Percentiles rank a stretch among this genome's conserved stretches.
Evolutionary conservation across 2,113 vertebrate species (phyloP).

Genomic region (Synodontis membranacea): DNA sequence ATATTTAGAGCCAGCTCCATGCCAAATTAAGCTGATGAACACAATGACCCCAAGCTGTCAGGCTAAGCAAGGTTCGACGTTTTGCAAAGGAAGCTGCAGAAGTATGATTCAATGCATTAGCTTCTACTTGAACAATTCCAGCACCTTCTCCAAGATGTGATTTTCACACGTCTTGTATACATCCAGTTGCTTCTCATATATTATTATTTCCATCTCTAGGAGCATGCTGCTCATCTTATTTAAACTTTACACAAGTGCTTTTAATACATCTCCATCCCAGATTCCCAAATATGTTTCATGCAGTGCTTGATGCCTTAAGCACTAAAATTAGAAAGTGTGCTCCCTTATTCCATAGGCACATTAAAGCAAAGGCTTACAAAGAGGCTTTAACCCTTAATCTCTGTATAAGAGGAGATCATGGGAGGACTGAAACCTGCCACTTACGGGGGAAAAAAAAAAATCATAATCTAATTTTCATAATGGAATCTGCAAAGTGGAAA

Average conservation of each 20-base stretch:
- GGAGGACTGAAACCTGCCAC: background rate
- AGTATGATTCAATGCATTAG: background rate
- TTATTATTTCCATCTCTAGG: background rate
- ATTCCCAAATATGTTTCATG: background rate
- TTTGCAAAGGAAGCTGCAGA: background rate
- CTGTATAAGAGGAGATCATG: background rate
- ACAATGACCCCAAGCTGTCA: constrained; percentile 32
- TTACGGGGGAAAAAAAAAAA: background rate
- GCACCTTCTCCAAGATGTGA: background rate
- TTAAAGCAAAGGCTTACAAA: background rate
- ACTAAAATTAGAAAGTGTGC: background rate
- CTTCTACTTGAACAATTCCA: background rate
- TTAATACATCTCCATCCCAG: background rate
- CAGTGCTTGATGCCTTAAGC: background rate
- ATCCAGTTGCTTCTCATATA: background rate
- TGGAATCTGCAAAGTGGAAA: constrained; percentile 2
- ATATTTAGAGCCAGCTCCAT: constrained; percentile 27
- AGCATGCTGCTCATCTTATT: background rate
- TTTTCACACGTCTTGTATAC: background rate
- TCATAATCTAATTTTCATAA: background rate
- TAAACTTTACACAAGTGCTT: background rate
- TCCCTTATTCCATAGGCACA: background rate
- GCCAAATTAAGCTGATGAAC: constrained; percentile 49
- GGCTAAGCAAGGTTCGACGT: constrained; percentile 20
- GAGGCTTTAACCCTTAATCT: background rate